Evolutionary conservation across 1,140 invertebrate species (phyloP), one percentile per base, ranked within the genome.

Genomic region (Leptinotarsa lineolata): DNA sequence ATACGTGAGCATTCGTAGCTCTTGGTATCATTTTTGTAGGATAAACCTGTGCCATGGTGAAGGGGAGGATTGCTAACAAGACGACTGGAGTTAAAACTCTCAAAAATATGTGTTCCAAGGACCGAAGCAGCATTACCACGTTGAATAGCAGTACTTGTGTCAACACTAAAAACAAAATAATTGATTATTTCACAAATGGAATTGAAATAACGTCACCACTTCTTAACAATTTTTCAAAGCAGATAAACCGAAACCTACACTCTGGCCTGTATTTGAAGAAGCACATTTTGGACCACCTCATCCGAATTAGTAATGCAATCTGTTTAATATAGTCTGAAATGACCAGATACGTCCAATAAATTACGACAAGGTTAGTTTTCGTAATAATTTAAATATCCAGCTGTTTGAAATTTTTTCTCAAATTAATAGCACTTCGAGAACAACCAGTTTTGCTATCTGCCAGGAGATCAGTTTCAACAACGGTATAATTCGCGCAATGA

Each of bases 321-420:
- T 65, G 63, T 24, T 65, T 24, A 39, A 65, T 65, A 65, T 22
- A 22, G 39, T 39, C 39, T 15, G 63, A 24, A 65, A 65, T 65
- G 24, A 39, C 63, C 22, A 65, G 63, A 65, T 65, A 65, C 63
- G 22, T 22, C 63, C 63, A 39, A 65, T 72, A 72, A 67, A 72
- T 72, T 64, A 72, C 20, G 44, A 45, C 45, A 16, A 30, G 71
- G 64, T 66, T 45, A 22, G 61, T 66, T 63, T 72, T 67, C 45
- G 54, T 45, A 45, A 72, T 67, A 39, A 64, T 46, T 67, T 72
- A 65, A 58, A 67, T 64, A 58, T 68, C 71, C 71, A 61, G 71
- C 65, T 68, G 71, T 72, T 67, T 72, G 71, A 72, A 63, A 72
- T 60, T 72, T 72, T 72, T 72, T 46, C 64, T 54, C 71, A 63